phyloP scores from a whole-genome alignment of 2,888 invertebrate genomes.

The Stegana nigrithorax region DNA sequence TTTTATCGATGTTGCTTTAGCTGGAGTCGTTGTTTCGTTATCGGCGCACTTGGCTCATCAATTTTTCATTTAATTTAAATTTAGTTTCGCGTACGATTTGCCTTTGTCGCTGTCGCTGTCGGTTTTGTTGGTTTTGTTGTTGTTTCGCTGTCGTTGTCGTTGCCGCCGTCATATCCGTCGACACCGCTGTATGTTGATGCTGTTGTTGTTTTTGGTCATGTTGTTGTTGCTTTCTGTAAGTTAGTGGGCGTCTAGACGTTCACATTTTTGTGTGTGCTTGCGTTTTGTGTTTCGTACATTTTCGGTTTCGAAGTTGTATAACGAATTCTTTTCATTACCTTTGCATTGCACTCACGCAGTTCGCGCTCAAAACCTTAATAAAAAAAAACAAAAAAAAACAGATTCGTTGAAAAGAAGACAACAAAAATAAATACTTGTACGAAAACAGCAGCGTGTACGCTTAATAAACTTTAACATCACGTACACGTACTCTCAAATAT shows the following conservation, averaged over 20 bases:
- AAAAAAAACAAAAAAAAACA: not conserved
- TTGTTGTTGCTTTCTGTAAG: not conserved
- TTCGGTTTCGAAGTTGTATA: slow-evolving; percentile 32
- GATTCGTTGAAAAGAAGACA: not conserved
- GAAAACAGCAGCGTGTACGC: not conserved
- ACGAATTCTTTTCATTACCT: slow-evolving; percentile 44
- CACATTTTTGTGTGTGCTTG: slow-evolving; percentile 13
- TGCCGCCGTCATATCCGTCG: too few species aligned
- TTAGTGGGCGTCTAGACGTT: slow-evolving; percentile 18
- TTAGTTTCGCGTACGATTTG: slow-evolving; percentile 38
- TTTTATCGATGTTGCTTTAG: not conserved
- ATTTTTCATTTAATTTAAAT: slow-evolving; percentile 62
- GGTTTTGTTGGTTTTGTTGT: not conserved
- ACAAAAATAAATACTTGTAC: not conserved
- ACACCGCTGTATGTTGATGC: too few species aligned
- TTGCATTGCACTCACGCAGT: slow-evolving; percentile 51
- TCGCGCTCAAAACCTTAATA: slow-evolving; percentile 1
- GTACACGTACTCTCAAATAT: not conserved
- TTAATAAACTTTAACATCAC: slow-evolving; percentile 4
- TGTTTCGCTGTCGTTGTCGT: too few species aligned
- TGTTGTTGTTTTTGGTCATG: too few species aligned
- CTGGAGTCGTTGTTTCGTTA: not conserved
- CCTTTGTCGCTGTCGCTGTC: not conserved
- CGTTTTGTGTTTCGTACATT: slow-evolving; percentile 16
- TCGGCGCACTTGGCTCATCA: slow-evolving; percentile 21